Evolutionary conservation across 2,797 vertebrate genomes (phyloP).

Genomic region (Anas bahamensis): DNA sequence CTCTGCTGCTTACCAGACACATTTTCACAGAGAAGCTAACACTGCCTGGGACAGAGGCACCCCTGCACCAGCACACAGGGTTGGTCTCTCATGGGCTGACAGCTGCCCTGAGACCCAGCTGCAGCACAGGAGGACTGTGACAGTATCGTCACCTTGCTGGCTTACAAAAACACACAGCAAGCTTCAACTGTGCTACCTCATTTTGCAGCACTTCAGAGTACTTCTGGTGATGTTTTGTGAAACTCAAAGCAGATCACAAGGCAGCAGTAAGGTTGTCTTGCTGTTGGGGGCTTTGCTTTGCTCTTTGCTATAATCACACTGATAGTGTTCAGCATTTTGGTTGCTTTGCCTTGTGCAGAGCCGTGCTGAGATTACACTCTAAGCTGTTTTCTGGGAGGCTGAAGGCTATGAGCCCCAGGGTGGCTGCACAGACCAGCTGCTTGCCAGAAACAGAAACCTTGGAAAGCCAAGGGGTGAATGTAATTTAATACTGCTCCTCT

Average conservation of each 20-base stretch:
- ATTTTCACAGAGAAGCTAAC: background rate
- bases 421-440: background rate
- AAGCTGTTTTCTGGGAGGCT: background rate
- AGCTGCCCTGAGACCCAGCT: background rate
- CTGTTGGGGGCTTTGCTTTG: background rate
- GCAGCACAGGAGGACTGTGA: accelerated
- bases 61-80: background rate
- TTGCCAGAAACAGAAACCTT: background rate
- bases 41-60: background rate
- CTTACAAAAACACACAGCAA: accelerated
- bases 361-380: background rate
- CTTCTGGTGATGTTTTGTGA: background rate
- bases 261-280: background rate
- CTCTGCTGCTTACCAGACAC: background rate
- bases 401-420: background rate
- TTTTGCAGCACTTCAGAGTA: background rate
- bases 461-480: background rate
- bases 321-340: background rate
- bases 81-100: background rate
- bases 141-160: background rate
- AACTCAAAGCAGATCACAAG: background rate
- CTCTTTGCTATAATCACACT: background rate
- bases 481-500: constrained; percentile 4
- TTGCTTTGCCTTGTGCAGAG: background rate
- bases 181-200: background rate